Evolutionary conservation across 2,113 vertebrate species (phyloP).

Genomic region (Paralichthys olivaceus): DNA sequence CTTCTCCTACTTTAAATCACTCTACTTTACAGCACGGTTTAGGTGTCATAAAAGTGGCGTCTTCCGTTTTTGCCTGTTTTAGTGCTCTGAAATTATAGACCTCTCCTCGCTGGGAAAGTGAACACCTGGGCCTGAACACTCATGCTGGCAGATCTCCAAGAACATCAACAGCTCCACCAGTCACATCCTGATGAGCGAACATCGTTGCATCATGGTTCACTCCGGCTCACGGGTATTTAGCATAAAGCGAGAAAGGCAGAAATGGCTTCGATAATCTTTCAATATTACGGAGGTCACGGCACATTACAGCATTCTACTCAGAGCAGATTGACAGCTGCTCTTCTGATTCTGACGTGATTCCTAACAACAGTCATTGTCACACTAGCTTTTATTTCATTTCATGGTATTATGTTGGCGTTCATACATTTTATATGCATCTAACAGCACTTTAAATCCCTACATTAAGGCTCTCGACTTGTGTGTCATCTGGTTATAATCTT

Average conservation of each 20-base stretch:
- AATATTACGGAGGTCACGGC: conserved; percentile 52
- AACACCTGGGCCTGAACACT: not conserved
- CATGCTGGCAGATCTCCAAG: not conserved
- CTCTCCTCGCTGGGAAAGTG: not conserved
- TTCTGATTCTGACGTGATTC: not conserved
- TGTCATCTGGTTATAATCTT: conserved; percentile 32
- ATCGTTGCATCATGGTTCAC: conserved; percentile 8
- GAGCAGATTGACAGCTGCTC: conserved; percentile 38
- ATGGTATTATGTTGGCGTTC: conserved; percentile 25
- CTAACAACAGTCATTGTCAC: conserved; percentile 2
- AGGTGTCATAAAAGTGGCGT: not conserved
- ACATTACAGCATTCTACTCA: conserved; percentile 49
- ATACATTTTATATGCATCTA: not conserved
- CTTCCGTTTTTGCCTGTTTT: not conserved
- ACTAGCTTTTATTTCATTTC: conserved; percentile 15
- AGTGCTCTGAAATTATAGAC: not conserved
- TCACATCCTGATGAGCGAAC: not conserved
- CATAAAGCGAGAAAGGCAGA: conserved; percentile 35
- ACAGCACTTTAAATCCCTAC: conserved; percentile 6
- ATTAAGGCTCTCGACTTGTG: not conserved
- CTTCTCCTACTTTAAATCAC: not conserved
- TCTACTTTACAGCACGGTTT: not conserved
- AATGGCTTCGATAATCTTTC: conserved; percentile 56
- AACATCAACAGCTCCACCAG: not conserved
- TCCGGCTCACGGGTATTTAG: conserved; percentile 35